Percentiles rank a stretch among this genome's conserved stretches.
phyloP scores from a whole-genome alignment of 2,113 vertebrate species.

The Apaloderma vittatum region DNA sequence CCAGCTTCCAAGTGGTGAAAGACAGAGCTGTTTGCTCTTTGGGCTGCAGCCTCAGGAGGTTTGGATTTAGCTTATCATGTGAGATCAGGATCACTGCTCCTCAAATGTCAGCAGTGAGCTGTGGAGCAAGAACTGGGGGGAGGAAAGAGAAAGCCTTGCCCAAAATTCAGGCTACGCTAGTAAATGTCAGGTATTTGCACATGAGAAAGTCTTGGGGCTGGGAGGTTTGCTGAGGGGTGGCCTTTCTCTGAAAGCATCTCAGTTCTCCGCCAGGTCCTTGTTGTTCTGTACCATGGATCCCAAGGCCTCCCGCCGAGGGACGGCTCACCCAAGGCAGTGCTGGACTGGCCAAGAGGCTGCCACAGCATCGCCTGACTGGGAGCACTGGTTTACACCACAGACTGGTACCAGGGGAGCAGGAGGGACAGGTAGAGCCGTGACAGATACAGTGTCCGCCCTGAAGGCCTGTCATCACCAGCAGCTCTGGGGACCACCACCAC shows the following conservation, averaged over 20 bases:
- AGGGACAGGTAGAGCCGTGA: background rate
- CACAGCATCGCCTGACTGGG: background rate
- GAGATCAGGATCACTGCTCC: constrained; percentile 1
- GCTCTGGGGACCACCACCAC: background rate
- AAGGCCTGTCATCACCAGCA: background rate
- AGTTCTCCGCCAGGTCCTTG: background rate
- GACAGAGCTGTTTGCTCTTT: background rate
- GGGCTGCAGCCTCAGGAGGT: background rate
- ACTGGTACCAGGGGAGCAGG: background rate
- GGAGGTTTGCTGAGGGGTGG: background rate
- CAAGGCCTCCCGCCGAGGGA: background rate
- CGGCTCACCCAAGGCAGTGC: background rate
- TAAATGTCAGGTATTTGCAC: background rate
- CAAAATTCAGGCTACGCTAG: background rate
- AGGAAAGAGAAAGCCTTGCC: background rate
- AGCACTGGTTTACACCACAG: background rate
- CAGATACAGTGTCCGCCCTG: background rate
- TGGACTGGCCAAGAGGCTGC: background rate
- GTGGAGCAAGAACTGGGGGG: background rate
- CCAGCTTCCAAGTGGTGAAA: background rate
- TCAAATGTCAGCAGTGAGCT: constrained; percentile 15
- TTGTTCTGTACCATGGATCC: background rate
- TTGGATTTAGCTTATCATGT: constrained; percentile 12
- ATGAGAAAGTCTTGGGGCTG: background rate
- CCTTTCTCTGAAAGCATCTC: background rate